phyloP scores from a whole-genome alignment of 2,797 vertebrate genomes.

The Serranus cabrilla region DNA sequence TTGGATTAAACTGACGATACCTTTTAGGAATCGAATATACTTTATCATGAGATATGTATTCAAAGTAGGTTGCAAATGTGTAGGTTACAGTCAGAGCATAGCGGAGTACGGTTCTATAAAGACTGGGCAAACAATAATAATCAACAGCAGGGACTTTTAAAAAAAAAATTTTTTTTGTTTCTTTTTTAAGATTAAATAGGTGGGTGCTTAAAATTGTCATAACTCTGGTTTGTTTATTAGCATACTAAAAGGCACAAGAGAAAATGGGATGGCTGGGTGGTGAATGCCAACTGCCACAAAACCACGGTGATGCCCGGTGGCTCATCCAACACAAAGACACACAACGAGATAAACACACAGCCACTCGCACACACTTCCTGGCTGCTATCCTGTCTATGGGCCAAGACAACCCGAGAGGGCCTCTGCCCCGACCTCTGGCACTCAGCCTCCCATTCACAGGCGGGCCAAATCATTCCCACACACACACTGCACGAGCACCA shows the following conservation, averaged over 20 bases:
- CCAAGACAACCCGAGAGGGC: conserved; percentile 54
- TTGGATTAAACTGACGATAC: no score
- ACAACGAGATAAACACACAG: neutral
- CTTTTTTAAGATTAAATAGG: neutral
- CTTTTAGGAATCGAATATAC: no score
- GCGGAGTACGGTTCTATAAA: neutral
- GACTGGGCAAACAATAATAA: neutral
- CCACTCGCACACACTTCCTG: conserved; percentile 32
- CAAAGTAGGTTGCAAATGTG: conserved; percentile 1
- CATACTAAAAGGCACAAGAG: conserved; percentile 15
- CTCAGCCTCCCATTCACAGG: conserved; percentile 55
- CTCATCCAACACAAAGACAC: conserved; percentile 15
- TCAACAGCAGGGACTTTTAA: neutral
- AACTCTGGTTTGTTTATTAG: conserved; percentile 8
- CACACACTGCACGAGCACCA: neutral
- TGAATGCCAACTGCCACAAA: conserved; percentile 34
- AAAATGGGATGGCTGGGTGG: neutral
- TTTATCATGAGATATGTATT: neutral
- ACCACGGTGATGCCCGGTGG: conserved; percentile 10
- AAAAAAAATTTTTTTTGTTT: neutral
- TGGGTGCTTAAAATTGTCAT: conserved; percentile 1
- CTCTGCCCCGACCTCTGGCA: conserved; percentile 57
- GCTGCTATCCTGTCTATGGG: conserved; percentile 28
- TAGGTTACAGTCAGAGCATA: neutral
- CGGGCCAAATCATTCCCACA: conserved; percentile 23